Percentiles rank a stretch among this genome's conserved stretches.
phyloP scores from a whole-genome alignment of 2,888 invertebrate species.

The Ceramica pisi region DNA sequence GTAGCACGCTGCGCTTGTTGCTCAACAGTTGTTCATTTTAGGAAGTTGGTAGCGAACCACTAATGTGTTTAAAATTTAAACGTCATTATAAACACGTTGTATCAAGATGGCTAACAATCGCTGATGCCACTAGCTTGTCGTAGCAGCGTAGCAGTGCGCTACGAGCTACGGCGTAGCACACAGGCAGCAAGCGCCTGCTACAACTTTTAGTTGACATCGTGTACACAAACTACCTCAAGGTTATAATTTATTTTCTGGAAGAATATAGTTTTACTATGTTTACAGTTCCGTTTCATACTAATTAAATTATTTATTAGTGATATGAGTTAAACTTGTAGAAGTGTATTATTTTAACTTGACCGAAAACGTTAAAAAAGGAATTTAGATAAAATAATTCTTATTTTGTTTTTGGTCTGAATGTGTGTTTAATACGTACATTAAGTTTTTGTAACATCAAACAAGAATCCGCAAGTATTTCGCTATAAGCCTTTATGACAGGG shows the following conservation, averaged over 20 bases:
- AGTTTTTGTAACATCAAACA: conserved; percentile 66
- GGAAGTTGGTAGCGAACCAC: conserved; percentile 24
- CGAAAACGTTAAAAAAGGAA: background rate
- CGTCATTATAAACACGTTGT: conserved; percentile 24
- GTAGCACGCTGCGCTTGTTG: conserved; percentile 16
- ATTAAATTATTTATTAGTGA: background rate
- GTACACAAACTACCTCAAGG: conserved; percentile 45
- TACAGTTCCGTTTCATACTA: background rate
- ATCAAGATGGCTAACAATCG: conserved; percentile 42
- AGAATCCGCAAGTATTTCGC: conserved; percentile 68
- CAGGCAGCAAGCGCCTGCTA: conserved; percentile 18
- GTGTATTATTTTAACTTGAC: background rate
- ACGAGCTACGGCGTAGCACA: conserved; percentile 55
- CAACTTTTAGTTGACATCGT: conserved; percentile 53
- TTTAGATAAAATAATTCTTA: background rate
- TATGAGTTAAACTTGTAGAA: background rate
- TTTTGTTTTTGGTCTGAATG: background rate
- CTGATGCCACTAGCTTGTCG: conserved; percentile 49
- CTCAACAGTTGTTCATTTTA: conserved; percentile 42
- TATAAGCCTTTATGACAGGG: conserved; percentile 73
- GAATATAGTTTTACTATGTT: conserved; percentile 7
- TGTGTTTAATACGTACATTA: conserved; percentile 30
- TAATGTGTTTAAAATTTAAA: conserved; percentile 50
- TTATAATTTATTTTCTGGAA: conserved; percentile 43
- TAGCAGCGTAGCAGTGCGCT: conserved; percentile 39